Evolutionary conservation across 2,797 vertebrate species (phyloP).

Genomic region (Neoniphon sammara): DNA sequence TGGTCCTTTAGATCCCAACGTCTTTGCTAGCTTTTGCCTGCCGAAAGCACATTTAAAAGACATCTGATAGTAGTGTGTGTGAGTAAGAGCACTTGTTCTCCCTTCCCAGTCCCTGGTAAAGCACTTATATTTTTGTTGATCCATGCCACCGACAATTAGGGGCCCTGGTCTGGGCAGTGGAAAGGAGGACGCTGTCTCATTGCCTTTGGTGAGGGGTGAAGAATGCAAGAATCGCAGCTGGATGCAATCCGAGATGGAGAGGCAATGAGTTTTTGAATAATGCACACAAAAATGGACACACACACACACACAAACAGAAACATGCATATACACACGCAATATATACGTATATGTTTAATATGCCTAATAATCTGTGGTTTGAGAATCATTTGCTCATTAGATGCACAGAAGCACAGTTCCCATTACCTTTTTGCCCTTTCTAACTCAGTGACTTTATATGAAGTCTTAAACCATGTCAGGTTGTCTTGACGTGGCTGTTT

Average conservation of each 20-base stretch:
- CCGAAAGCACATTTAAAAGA: constrained; percentile 48
- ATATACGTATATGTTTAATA: constrained; percentile 47
- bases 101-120: constrained; percentile 65
- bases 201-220: constrained; percentile 25
- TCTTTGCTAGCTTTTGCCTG: constrained; percentile 32
- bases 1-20: constrained; percentile 21
- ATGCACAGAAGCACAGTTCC: constrained; percentile 8
- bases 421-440: constrained; percentile 24
- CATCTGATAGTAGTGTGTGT: constrained; percentile 59
- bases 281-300: not conserved
- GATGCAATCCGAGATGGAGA: constrained; percentile 36
- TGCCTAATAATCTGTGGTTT: constrained; percentile 18
- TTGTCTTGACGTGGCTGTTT: constrained; percentile 44
- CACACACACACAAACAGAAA: not conserved
- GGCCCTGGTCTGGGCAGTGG: constrained; percentile 28
- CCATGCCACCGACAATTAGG: constrained; percentile 50
- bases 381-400: constrained; percentile 19
- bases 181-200: constrained; percentile 35
- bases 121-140: constrained; percentile 58
- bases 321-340: constrained; percentile 15
- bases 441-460: constrained; percentile 41
- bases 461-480: constrained; percentile 37
- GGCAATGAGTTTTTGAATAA: not conserved
- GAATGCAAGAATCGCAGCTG: constrained; percentile 32
- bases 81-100: constrained; percentile 50